These are phyloP conservation scores for Megaceryle maxima DNA, from an alignment of 2,113 vertebrate genomes.

Conservation along the genomic window DNA sequence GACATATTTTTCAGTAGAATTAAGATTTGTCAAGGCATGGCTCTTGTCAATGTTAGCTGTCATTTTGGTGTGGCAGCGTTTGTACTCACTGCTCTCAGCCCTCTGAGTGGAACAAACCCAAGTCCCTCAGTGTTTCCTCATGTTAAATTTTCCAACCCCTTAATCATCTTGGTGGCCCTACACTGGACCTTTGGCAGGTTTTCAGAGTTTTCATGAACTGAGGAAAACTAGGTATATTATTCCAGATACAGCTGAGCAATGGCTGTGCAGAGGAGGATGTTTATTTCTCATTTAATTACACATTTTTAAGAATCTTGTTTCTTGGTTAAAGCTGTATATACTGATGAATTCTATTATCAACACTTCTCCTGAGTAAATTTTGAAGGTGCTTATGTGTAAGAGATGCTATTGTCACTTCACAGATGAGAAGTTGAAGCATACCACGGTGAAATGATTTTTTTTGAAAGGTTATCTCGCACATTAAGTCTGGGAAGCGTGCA, in stretches of 20 bases:
- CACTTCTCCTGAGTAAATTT: background rate
- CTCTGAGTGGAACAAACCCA: background rate
- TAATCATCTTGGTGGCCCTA: background rate
- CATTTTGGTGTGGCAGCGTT: background rate
- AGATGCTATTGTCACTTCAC: background rate
- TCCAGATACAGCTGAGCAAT: background rate
- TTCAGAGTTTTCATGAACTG: background rate
- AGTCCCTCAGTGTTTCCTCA: fast-evolving
- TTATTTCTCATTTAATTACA: background rate
- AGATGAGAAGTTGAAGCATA: background rate
- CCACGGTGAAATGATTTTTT: background rate
- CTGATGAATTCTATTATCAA: background rate
- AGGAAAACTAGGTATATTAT: background rate
- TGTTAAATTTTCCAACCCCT: background rate
- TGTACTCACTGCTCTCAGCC: background rate
- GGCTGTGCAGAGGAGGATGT: background rate
- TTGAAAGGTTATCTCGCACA: background rate
- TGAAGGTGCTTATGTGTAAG: background rate
- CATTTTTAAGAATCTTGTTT: background rate
- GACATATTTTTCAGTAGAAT: background rate
- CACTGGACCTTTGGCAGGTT: background rate
- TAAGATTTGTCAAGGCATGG: background rate
- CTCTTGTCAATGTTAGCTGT: background rate
- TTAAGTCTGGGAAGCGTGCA: background rate
- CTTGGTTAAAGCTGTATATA: background rate